Evolutionary conservation across 2,888 invertebrate species (phyloP).

Genomic region (Caradrina clavipalpis): DNA sequence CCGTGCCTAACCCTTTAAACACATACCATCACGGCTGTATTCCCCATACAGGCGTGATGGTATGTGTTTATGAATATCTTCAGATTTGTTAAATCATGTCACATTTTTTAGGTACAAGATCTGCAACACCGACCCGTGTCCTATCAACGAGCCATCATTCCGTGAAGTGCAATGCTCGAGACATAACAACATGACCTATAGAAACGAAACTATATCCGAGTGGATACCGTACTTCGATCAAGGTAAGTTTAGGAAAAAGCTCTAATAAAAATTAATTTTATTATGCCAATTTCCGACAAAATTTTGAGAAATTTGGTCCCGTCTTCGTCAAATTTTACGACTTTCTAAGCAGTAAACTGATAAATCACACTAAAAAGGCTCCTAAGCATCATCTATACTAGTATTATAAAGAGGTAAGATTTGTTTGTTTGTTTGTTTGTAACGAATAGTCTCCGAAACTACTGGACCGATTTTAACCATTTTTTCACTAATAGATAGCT

Average conservation of each 20-base stretch:
- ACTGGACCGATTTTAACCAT: too few species aligned
- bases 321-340: background rate
- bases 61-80: too few species aligned
- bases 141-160: constrained; percentile 93
- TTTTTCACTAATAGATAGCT: too few species aligned
- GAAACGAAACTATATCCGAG: constrained; percentile 92
- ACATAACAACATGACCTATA: constrained; percentile 93
- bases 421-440: too few species aligned
- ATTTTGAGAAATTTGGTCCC: background rate
- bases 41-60: too few species aligned
- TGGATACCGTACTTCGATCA: constrained; percentile 95
- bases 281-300: background rate
- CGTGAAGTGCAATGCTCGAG: constrained; percentile 94
- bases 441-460: too few species aligned
- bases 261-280: background rate
- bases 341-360: background rate
- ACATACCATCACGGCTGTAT: too few species aligned
- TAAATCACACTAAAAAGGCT: background rate
- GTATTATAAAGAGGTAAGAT: too few species aligned
- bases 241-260: constrained; percentile 81
- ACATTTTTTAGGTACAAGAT: constrained; percentile 92
- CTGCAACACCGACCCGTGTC: constrained; percentile 95
- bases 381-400: background rate
- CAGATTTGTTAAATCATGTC: constrained; percentile 14
- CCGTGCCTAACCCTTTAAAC: too few species aligned